Percentiles rank a stretch among this genome's conserved stretches.
phyloP scores from a whole-genome alignment of 2,888 invertebrate species.

The Sussaba pulchella region DNA sequence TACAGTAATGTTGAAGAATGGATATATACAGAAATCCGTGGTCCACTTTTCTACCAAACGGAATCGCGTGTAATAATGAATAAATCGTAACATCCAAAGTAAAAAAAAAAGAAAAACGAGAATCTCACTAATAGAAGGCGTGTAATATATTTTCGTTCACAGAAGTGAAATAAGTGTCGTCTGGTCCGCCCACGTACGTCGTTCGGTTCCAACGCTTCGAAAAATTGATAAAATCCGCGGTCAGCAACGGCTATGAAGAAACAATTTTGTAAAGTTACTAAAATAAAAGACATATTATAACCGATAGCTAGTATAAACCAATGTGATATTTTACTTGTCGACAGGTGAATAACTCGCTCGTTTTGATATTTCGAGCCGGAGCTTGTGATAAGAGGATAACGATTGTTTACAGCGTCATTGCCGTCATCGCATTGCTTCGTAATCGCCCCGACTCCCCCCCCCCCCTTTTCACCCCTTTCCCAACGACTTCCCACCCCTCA shows the following conservation, averaged over 20 bases:
- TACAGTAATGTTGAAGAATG: no score
- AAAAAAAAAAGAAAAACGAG: not conserved
- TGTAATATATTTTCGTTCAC: not conserved
- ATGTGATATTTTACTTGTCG: not conserved
- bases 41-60: no score
- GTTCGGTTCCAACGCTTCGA: not conserved
- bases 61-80: no score
- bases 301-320: no score
- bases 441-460: not conserved
- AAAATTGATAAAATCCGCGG: not conserved
- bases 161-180: not conserved
- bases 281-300: no score
- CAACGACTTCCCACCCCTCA: not conserved
- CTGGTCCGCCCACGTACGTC: not conserved
- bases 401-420: slow-evolving; percentile 17
- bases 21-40: no score
- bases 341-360: slow-evolving; percentile 9
- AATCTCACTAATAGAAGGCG: not conserved
- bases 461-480: no score
- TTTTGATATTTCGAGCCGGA: not conserved
- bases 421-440: not conserved
- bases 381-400: not conserved
- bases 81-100: not conserved
- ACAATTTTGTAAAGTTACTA: no score
- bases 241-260: not conserved